Evolutionary conservation across 1,140 invertebrate species (phyloP).

Genomic region (Galleria mellonella): DNA sequence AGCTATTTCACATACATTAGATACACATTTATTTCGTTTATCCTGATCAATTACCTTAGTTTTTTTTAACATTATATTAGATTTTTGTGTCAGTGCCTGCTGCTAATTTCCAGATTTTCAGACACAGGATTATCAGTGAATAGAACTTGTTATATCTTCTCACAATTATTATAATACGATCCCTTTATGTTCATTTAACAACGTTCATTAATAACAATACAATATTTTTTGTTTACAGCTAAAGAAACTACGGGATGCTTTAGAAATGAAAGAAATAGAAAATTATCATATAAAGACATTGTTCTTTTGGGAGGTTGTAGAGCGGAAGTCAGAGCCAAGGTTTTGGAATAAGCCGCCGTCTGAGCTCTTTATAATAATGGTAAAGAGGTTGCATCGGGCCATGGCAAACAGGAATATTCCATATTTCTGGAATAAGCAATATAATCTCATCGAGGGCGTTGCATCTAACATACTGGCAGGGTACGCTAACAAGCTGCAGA

Average conservation of each 20-base stretch:
- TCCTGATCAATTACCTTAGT: no score
- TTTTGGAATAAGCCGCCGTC: slow-evolving; percentile 32
- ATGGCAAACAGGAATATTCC: slow-evolving; percentile 22
- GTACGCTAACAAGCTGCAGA: slow-evolving; percentile 23
- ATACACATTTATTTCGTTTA: no score
- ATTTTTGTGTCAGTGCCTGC: no score
- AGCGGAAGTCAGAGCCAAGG: slow-evolving; percentile 5
- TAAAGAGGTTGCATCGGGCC: slow-evolving; percentile 25
- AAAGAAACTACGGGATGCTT: slow-evolving; percentile 42
- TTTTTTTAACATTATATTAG: no score
- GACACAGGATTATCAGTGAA: no score
- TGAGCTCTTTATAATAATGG: slow-evolving; percentile 33
- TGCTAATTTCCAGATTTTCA: no score
- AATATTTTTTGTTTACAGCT: slow-evolving; percentile 26
- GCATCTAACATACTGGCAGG: slow-evolving; percentile 8
- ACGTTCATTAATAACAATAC: not conserved
- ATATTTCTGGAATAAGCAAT: slow-evolving; percentile 45
- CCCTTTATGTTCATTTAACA: no score
- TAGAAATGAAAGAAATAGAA: slow-evolving; percentile 32
- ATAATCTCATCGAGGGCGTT: slow-evolving; percentile 34
- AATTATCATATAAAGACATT: slow-evolving; percentile 56
- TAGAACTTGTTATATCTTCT: no score
- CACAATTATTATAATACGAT: no score
- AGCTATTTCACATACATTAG: no score
- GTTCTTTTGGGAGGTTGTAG: slow-evolving; percentile 41